Percentiles rank a stretch among this genome's conserved stretches.
These are phyloP conservation scores for Synanthedon formicaeformis DNA, from an alignment of 2,888 invertebrate genomes.

Conservation along the genomic window DNA sequence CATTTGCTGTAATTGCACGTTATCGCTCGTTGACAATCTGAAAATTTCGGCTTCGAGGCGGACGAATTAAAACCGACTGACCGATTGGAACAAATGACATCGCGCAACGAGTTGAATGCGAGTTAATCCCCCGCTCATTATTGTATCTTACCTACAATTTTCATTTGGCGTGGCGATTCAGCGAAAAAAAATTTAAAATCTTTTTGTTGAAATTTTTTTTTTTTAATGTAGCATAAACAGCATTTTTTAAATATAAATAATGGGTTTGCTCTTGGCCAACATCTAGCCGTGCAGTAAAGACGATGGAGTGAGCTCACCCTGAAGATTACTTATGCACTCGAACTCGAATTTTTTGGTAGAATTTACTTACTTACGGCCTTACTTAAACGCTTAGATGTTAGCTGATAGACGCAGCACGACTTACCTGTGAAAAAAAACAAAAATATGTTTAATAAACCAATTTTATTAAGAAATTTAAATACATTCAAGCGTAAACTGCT, in stretches of 20 bases:
- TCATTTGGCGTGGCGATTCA: not conserved
- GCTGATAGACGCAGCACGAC: not conserved
- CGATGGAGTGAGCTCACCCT: too few relatives aligned
- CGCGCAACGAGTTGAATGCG: constrained; percentile 34
- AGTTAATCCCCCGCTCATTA: constrained; percentile 23
- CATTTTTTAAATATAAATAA: not conserved
- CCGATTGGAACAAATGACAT: constrained; percentile 37
- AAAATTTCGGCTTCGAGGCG: constrained; percentile 36
- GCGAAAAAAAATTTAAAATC: not conserved
- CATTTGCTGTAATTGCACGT: constrained; percentile 9
- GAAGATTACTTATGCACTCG: too few relatives aligned
- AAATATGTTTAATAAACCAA: not conserved
- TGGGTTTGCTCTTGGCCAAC: too few relatives aligned
- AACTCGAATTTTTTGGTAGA: too few relatives aligned
- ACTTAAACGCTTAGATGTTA: too few relatives aligned
- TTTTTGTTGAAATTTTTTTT: not conserved
- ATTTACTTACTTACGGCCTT: too few relatives aligned
- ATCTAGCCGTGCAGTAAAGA: too few relatives aligned
- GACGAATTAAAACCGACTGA: constrained; percentile 41
- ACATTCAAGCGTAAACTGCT: constrained; percentile 12
- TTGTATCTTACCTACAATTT: not conserved
- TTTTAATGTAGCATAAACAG: not conserved
- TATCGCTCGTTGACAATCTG: constrained; percentile 36
- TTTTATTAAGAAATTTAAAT: not conserved
- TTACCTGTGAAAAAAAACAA: not conserved